Evolutionary conservation across 35 echinoderm and acorn worm species (phyloP), one percentile per base, ranked within the genome.

Genomic region (Apostichopus japonicus): DNA sequence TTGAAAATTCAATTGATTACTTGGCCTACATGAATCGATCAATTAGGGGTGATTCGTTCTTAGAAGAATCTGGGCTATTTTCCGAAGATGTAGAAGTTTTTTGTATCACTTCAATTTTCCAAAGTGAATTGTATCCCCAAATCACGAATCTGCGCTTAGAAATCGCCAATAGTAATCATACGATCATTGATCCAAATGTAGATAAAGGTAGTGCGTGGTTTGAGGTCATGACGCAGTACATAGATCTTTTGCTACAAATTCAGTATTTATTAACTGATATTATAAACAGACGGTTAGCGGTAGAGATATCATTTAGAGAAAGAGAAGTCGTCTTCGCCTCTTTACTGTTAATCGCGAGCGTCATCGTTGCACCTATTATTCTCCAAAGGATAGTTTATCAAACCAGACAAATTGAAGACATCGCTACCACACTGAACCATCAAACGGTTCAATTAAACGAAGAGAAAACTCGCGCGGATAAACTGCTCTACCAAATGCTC

Each of bases 401-500:
- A 56, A 91, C 94, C 0, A 54, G 80, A 24, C n/a, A 84, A 24
- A 95, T 95, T 51, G 92, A 95, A 59, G 33, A 86, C 7, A 79
- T 93, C 23, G 65, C 76, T 7, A 77, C 24, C 9, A 77, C 15
- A 24, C 67, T 95, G 23, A 56, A 91, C 57, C 23, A 21, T 10
- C 89, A 95, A 84, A 93, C 94, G 4, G 22, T 65, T 10, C 67
- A 93, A 62, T 82, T 95, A 9, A 59, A 84, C 44, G 87, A 93
- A 21, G 91, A 95, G 72, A 93, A 90, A 65, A 52, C 23, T 11
- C 14, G 79, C 10, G 77, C 94, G 15, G 92, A 95, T 63, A 80
- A 70, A 23, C 79, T 95, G 3, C 80, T 95, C 52, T 93, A 93
- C 51, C 94, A 93, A 54, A 95, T 95, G 94, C 59, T 95, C 8